A percentile compares a stretch with the other conserved stretches of the same genome.
phyloP scores from a whole-genome alignment of 2,888 invertebrate species.

The Phaonia tiefii region DNA sequence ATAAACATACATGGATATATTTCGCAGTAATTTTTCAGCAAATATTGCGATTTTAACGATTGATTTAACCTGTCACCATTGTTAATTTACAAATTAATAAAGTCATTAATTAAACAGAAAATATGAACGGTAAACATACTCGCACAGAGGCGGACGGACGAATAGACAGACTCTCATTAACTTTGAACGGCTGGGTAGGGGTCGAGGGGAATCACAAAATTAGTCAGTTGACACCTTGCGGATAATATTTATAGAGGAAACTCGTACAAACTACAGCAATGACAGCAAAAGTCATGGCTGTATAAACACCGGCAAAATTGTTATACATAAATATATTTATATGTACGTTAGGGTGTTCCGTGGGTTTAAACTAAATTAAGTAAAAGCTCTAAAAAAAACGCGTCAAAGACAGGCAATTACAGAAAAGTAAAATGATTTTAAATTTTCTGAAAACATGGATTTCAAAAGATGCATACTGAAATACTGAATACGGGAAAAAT shows the following conservation, averaged over 20 bases:
- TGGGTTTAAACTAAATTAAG: too few species aligned
- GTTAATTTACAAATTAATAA: constrained; percentile 76
- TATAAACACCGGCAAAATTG: too few species aligned
- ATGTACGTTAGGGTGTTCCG: too few species aligned
- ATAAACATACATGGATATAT: constrained; percentile 27
- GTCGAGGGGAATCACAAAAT: not conserved
- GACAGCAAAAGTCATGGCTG: not conserved
- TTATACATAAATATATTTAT: too few species aligned
- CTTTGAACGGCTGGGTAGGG: not conserved
- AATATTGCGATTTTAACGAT: constrained; percentile 59
- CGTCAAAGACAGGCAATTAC: too few species aligned
- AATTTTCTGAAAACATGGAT: too few species aligned
- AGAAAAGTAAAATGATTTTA: too few species aligned
- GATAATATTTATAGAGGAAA: constrained; percentile 14
- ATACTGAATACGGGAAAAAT: too few species aligned
- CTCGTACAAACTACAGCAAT: not conserved
- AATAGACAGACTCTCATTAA: not conserved
- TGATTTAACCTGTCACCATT: constrained; percentile 73
- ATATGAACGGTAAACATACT: constrained; percentile 60
- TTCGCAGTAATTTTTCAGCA: constrained; percentile 1
- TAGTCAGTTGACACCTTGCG: constrained; percentile 11
- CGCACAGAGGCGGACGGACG: constrained; percentile 37
- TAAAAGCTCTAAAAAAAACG: too few species aligned
- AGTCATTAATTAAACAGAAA: constrained; percentile 75
- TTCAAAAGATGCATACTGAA: too few species aligned